phyloP scores from a whole-genome alignment of 2,888 invertebrate species.

The Bombylius major region DNA sequence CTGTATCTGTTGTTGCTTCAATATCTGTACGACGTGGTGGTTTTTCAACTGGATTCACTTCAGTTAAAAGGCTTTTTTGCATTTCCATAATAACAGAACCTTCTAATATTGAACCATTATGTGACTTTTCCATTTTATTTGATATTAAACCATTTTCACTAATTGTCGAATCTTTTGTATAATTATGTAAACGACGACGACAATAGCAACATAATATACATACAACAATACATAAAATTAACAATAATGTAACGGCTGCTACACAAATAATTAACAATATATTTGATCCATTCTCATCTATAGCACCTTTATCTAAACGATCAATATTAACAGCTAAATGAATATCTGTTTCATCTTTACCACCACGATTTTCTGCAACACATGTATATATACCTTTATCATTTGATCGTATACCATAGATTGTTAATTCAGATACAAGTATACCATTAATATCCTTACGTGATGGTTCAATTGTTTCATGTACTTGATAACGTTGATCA shows the following conservation, averaged over 20 bases:
- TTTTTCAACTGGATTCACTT: constrained; percentile 74
- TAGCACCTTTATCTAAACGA: constrained; percentile 26
- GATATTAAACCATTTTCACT: constrained; percentile 33
- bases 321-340: constrained; percentile 44
- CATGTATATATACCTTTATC: constrained; percentile 68
- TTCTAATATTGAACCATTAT: constrained; percentile 58
- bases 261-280: constrained; percentile 34
- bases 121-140: constrained; percentile 40
- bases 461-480: constrained; percentile 25
- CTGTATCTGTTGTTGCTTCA: constrained; percentile 59
- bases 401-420: constrained; percentile 45
- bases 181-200: constrained; percentile 40
- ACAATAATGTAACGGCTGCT: constrained; percentile 43
- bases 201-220: constrained; percentile 40
- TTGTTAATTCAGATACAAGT: constrained; percentile 45
- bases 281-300: constrained; percentile 39
- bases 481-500: constrained; percentile 32
- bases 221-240: constrained; percentile 43
- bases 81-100: constrained; percentile 68
- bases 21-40: constrained; percentile 66
- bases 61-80: constrained; percentile 71
- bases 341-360: constrained; percentile 62
- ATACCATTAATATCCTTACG: constrained; percentile 16
- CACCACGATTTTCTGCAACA: constrained; percentile 70
- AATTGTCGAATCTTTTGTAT: constrained; percentile 39